These are phyloP conservation scores for Sander lucioperca DNA, from an alignment of 2,113 vertebrate genomes.

Conservation along the genomic window DNA sequence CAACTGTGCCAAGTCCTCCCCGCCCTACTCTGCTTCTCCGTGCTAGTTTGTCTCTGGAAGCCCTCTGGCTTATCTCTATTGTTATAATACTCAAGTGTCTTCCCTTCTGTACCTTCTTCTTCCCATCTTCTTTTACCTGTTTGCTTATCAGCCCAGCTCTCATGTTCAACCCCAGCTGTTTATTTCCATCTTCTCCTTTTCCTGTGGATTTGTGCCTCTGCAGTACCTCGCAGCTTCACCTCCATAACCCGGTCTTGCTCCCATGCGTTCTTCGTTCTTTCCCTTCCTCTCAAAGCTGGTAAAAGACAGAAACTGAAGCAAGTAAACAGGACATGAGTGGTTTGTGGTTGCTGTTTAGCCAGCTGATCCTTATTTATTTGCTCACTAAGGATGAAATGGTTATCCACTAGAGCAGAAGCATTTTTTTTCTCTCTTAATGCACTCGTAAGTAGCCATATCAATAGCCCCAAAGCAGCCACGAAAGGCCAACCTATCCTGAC, in stretches of 20 bases:
- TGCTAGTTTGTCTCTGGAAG: constrained; percentile 43
- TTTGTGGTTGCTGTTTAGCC: constrained; percentile 8
- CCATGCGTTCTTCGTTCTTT: not conserved
- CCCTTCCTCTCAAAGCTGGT: constrained; percentile 7
- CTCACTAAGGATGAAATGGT: constrained; percentile 10
- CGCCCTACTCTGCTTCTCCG: constrained; percentile 24
- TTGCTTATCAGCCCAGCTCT: constrained; percentile 44
- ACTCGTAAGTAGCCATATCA: constrained; percentile 67
- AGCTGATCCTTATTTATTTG: constrained; percentile 29
- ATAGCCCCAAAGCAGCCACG: constrained; percentile 60
- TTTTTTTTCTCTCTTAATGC: constrained; percentile 47
- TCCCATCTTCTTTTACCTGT: constrained; percentile 17
- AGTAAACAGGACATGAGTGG: constrained; percentile 6
- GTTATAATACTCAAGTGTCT: not conserved
- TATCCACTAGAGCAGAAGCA: not conserved
- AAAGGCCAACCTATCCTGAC: constrained; percentile 70
- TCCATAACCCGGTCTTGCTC: constrained; percentile 20
- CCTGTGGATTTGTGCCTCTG: constrained; percentile 30
- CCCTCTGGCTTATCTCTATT: constrained; percentile 30
- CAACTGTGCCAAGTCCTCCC: constrained; percentile 34
- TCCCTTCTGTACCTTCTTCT: not conserved
- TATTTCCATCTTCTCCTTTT: constrained; percentile 12
- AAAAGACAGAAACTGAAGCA: not conserved
- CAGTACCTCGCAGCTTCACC: constrained; percentile 31
- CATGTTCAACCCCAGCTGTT: constrained; percentile 28